These are phyloP conservation scores for Cherax destructor DNA, from an alignment of 1,140 invertebrate genomes.

Conservation along the genomic window DNA sequence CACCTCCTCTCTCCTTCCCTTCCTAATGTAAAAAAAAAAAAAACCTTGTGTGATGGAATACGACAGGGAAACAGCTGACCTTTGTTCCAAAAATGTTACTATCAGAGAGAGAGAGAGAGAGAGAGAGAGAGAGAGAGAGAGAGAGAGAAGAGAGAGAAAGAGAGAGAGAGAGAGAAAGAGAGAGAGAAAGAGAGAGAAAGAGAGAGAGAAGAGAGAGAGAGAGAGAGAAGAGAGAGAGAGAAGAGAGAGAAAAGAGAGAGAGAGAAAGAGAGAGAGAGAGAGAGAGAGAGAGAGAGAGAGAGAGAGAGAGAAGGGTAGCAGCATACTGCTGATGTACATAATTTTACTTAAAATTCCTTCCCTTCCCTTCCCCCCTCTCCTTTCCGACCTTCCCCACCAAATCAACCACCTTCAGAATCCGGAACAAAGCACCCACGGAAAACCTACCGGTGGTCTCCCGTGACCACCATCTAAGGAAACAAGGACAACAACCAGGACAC, in stretches of 20 bases:
- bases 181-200: no score
- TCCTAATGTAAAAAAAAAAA: neutral
- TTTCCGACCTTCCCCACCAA: neutral
- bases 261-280: conserved; percentile 15
- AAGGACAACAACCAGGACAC: no score
- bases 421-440: no score
- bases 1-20: neutral
- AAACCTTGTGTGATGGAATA: no score
- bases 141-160: neutral
- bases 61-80: no score
- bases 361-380: neutral
- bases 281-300: conserved; percentile 17
- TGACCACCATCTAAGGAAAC: no score
- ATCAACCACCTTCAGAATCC: no score
- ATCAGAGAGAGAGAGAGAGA: no score
- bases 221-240: no score
- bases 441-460: no score
- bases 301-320: conserved; percentile 11
- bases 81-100: no score
- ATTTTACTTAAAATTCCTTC: neutral
- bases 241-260: neutral
- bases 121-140: neutral
- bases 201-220: neutral
- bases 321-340: neutral
- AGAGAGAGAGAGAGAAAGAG: neutral